phyloP scores from a whole-genome alignment of 2,888 invertebrate genomes.

The Augiades crinisus region DNA sequence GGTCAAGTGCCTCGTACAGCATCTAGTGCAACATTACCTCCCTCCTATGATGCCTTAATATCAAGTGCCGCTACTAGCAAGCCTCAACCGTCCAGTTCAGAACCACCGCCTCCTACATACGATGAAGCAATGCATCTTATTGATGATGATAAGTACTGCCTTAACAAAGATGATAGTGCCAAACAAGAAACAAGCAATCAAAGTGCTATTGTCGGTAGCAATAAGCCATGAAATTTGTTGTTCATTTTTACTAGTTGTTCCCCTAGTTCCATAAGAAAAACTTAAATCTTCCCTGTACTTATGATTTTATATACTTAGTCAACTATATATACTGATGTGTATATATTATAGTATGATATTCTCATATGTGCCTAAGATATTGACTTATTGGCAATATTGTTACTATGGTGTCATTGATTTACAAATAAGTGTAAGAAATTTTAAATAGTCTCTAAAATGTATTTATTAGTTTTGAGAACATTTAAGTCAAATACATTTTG shows the following conservation, averaged over 20 bases:
- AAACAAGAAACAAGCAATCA: slow-evolving; percentile 67
- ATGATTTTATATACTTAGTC: slow-evolving; percentile 58
- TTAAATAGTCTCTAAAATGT: slow-evolving; percentile 11
- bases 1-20: slow-evolving; percentile 78
- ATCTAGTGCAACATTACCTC: slow-evolving; percentile 82
- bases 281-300: slow-evolving; percentile 75
- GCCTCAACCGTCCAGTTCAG: slow-evolving; percentile 73
- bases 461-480: slow-evolving; percentile 20
- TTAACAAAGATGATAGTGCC: slow-evolving; percentile 52
- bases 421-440: slow-evolving; percentile 29
- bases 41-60: slow-evolving; percentile 83
- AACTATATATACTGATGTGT: slow-evolving; percentile 41
- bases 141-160: slow-evolving; percentile 64
- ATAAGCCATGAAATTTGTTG: slow-evolving; percentile 60
- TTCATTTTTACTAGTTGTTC: slow-evolving; percentile 40
- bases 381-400: slow-evolving; percentile 62
- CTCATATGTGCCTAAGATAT: slow-evolving; percentile 74
- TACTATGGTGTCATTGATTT: slow-evolving; percentile 39
- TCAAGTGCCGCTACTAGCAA: slow-evolving; percentile 60
- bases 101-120: slow-evolving; percentile 83
- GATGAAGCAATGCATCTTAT: slow-evolving; percentile 83
- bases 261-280: slow-evolving; percentile 57
- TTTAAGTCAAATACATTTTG: neutral
- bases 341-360: slow-evolving; percentile 48
- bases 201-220: slow-evolving; percentile 49